A percentile compares a stretch with the other conserved stretches of the same genome.
phyloP scores from a whole-genome alignment of 2,888 invertebrate genomes.

The Chironomus riparius region DNA sequence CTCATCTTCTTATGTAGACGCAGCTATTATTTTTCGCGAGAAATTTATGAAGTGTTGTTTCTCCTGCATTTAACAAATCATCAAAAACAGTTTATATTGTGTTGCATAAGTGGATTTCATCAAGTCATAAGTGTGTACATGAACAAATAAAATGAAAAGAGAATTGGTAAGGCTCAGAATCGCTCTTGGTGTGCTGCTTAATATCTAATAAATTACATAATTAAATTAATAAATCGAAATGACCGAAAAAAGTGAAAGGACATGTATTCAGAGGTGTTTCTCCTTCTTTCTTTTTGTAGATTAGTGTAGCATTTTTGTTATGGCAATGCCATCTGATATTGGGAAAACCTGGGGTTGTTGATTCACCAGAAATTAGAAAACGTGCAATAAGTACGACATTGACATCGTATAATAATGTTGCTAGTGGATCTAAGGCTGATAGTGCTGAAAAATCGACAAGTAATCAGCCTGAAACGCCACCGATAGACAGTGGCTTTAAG shows the following conservation, averaged over 20 bases:
- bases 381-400: neutral
- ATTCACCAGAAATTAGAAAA: neutral
- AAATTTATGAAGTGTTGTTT: slow-evolving; percentile 2
- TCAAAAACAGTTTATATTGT: neutral
- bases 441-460: neutral
- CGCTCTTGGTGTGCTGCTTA: neutral
- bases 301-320: neutral
- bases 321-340: neutral
- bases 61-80: neutral
- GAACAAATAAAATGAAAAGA: neutral
- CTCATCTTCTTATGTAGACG: no score
- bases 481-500: neutral
- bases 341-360: neutral
- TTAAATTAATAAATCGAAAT: neutral
- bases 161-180: slow-evolving; percentile 11
- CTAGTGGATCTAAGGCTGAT: neutral
- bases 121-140: neutral
- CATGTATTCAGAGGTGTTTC: neutral
- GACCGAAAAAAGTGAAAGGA: slow-evolving; percentile 15
- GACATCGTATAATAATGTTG: neutral
- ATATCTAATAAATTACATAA: neutral
- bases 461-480: no score
- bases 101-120: neutral
- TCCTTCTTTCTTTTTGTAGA: neutral
- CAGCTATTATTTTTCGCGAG: neutral